Conservation (phyloP, 1,140 invertebrate genomes). For the Harpegnathos saltator region DNA sequence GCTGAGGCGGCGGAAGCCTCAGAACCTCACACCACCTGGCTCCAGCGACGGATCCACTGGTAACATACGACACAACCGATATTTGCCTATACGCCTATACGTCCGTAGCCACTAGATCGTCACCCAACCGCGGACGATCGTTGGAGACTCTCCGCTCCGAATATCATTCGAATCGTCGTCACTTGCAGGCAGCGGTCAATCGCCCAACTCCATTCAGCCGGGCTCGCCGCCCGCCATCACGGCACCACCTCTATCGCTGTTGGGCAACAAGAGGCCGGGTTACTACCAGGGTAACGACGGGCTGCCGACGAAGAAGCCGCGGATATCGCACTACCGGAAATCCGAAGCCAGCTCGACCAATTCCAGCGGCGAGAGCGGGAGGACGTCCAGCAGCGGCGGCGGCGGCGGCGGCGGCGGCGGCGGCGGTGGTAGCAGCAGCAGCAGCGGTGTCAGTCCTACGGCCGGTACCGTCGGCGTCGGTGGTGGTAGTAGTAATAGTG, state of each 20-base stretch:
- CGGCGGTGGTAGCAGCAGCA: conserved; percentile 50
- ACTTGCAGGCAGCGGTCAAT: conserved; percentile 87
- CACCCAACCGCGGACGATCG: too few relatives aligned
- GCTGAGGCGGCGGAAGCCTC: conserved; percentile 94
- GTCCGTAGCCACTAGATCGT: too few relatives aligned
- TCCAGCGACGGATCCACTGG: conserved; percentile 92
- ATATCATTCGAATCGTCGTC: conserved; percentile 16
- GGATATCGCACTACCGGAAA: conserved; percentile 92
- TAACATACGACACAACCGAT: conserved; percentile 76
- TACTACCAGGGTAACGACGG: conserved; percentile 88
- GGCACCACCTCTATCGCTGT: conserved; percentile 78
- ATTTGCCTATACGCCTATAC: too few relatives aligned
- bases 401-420: conserved; percentile 69
- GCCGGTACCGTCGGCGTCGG: conserved; percentile 71
- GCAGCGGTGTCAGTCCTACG: conserved; percentile 72
- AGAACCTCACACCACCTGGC: conserved; percentile 94
- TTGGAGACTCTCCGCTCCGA: too few relatives aligned
- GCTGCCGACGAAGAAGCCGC: conserved; percentile 91
- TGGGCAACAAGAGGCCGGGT: conserved; percentile 86
- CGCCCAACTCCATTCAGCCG: conserved; percentile 89
- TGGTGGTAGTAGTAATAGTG: conserved; percentile 71
- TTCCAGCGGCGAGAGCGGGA: conserved; percentile 76
- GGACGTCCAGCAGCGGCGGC: conserved; percentile 67
- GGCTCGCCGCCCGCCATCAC: conserved; percentile 88
- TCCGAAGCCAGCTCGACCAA: conserved; percentile 80